Conservation (phyloP, 2,888 invertebrate genomes). For the Calameuta filiformis region DNA sequence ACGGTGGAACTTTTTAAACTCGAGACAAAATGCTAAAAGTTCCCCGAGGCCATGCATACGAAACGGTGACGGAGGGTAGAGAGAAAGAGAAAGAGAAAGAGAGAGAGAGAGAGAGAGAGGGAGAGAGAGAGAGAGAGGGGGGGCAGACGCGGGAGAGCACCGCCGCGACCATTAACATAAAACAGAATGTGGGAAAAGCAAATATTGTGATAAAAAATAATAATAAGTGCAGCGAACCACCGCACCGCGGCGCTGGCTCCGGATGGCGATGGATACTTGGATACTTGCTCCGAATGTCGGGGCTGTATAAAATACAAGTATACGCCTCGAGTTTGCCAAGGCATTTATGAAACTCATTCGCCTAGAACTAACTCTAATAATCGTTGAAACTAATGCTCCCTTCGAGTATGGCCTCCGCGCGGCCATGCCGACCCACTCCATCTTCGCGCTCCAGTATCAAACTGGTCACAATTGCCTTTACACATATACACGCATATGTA, state of each 20-base stretch:
- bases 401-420: constrained; percentile 33
- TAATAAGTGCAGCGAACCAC: constrained; percentile 17
- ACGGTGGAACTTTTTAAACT: constrained; percentile 48
- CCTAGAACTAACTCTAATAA: constrained; percentile 65
- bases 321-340: constrained; percentile 47
- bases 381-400: constrained; percentile 64
- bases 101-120: constrained; percentile 13
- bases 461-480: background rate
- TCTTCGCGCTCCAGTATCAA: background rate
- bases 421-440: background rate
- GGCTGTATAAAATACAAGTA: constrained; percentile 50
- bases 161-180: constrained; percentile 57
- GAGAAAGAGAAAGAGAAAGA: background rate
- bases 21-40: constrained; percentile 62
- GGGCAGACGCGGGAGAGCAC: constrained; percentile 25
- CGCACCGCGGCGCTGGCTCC: constrained; percentile 6
- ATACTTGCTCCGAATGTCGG: background rate
- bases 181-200: constrained; percentile 48
- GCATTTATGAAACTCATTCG: constrained; percentile 64
- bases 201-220: constrained; percentile 52
- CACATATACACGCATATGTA: too few relatives aligned
- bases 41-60: constrained; percentile 57
- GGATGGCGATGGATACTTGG: constrained; percentile 13
- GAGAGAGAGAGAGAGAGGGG: constrained; percentile 12
- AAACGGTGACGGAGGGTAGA: constrained; percentile 41